Percentiles rank a stretch among this genome's conserved stretches.
Conservation (phyloP, 2,888 invertebrate genomes). For the Thymelicus lineola region DNA sequence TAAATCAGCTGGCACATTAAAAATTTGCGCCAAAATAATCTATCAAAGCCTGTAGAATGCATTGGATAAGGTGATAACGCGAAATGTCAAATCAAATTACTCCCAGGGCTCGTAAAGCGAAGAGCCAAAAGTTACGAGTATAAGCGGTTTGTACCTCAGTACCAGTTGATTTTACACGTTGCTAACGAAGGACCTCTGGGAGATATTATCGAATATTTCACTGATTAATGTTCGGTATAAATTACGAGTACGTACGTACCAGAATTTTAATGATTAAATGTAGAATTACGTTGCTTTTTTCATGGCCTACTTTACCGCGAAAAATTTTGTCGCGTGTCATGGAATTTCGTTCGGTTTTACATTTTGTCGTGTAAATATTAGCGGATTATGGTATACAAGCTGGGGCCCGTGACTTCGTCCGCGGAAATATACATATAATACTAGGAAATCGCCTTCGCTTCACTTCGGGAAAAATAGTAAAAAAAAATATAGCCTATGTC, state of each 20-base stretch:
- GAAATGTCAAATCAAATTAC: constrained; percentile 66
- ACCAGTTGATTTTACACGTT: constrained; percentile 57
- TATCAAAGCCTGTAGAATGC: constrained; percentile 39
- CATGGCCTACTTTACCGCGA: constrained; percentile 21
- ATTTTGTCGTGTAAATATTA: background rate
- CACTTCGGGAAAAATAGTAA: too few relatives aligned
- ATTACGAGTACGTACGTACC: constrained; percentile 33
- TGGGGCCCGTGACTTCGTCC: too few relatives aligned
- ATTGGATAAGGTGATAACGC: constrained; percentile 57
- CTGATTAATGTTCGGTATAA: constrained; percentile 52
- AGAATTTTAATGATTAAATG: constrained; percentile 42
- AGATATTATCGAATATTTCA: constrained; percentile 62
- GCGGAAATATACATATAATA: too few relatives aligned
- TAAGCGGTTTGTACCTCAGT: constrained; percentile 58
- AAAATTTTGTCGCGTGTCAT: constrained; percentile 1
- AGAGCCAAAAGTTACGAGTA: constrained; percentile 52
- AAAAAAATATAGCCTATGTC: too few relatives aligned
- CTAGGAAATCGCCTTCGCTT: too few relatives aligned
- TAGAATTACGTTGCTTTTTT: constrained; percentile 27
- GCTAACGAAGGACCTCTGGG: constrained; percentile 55
- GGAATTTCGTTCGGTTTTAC: background rate
- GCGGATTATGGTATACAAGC: background rate
- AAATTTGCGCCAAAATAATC: background rate
- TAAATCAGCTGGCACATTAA: too few relatives aligned
- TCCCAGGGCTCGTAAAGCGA: constrained; percentile 64